Evolutionary conservation across 2,113 vertebrate genomes (phyloP).

Genomic region (Gymnocephalus cernua): DNA sequence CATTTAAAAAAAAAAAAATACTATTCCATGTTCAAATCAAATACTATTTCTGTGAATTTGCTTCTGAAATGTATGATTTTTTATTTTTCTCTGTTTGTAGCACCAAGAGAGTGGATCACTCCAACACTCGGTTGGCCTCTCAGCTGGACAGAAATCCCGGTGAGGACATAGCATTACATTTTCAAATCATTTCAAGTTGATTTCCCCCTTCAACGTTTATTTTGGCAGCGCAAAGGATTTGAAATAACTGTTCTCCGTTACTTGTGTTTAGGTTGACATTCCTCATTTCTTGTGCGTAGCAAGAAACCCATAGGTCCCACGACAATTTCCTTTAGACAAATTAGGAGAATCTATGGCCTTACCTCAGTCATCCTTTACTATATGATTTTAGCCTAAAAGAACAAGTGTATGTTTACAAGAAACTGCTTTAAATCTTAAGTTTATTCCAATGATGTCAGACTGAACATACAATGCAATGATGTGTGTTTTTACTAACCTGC

Average conservation of each 20-base stretch:
- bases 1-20: not conserved
- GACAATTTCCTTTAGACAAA: too few relatives aligned
- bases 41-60: not conserved
- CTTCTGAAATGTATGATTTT: not conserved
- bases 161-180: constrained; percentile 35
- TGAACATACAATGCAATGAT: not conserved
- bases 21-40: not conserved
- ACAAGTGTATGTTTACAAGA: not conserved
- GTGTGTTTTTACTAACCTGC: not conserved
- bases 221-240: not conserved
- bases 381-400: not conserved
- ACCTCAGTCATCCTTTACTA: not conserved
- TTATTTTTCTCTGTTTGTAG: constrained; percentile 62
- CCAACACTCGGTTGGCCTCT: constrained; percentile 91
- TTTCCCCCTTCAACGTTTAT: not conserved
- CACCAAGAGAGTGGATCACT: constrained; percentile 93
- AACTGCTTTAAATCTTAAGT: not conserved
- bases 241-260: not conserved
- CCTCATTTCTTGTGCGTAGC: not conserved
- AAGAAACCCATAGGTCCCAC: too few relatives aligned
- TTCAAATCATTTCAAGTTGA: not conserved
- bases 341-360: too few relatives aligned
- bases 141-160: constrained; percentile 93
- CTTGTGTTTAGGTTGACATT: not conserved
- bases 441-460: not conserved